A percentile compares a stretch with the other conserved stretches of the same genome.
phyloP scores from a whole-genome alignment of 2,797 vertebrate genomes.

The Kryptopterus vitreolus region DNA sequence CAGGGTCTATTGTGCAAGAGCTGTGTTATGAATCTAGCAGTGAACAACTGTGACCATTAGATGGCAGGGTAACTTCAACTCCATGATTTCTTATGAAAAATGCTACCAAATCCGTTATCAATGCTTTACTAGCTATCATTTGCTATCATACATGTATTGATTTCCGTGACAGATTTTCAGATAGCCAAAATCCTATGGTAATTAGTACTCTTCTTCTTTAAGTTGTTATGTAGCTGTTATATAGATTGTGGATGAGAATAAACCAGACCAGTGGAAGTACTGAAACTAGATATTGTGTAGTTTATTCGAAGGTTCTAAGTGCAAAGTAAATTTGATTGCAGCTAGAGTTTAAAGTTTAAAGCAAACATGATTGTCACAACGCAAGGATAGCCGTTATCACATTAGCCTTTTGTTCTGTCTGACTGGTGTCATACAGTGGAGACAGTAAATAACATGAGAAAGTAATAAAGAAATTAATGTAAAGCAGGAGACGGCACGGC shows the following conservation, averaged over 20 bases:
- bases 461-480: slow-evolving; percentile 62
- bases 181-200: not conserved
- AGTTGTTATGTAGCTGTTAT: too few species aligned
- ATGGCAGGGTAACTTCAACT: slow-evolving; percentile 70
- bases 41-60: slow-evolving; percentile 64
- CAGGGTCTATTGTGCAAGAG: not conserved
- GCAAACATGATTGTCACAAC: slow-evolving; percentile 68
- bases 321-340: not conserved
- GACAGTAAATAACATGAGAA: slow-evolving; percentile 57
- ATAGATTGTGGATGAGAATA: not conserved
- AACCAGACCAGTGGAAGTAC: not conserved
- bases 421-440: slow-evolving; percentile 49
- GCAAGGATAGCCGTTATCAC: slow-evolving; percentile 60
- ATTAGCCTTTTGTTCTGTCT: slow-evolving; percentile 58
- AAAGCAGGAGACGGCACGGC: slow-evolving; percentile 55
- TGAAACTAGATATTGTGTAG: not conserved
- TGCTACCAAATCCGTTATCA: slow-evolving; percentile 4
- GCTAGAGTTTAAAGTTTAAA: slow-evolving; percentile 51
- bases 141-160: slow-evolving; percentile 53
- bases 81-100: slow-evolving; percentile 36
- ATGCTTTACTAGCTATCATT: not conserved
- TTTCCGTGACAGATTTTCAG: slow-evolving; percentile 7
- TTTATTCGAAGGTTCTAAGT: not conserved
- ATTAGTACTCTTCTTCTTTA: slow-evolving; percentile 5
- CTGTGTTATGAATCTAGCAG: slow-evolving; percentile 9